These are phyloP conservation scores for Phasia obesa DNA, from an alignment of 2,888 invertebrate genomes.

Conservation along the genomic window DNA sequence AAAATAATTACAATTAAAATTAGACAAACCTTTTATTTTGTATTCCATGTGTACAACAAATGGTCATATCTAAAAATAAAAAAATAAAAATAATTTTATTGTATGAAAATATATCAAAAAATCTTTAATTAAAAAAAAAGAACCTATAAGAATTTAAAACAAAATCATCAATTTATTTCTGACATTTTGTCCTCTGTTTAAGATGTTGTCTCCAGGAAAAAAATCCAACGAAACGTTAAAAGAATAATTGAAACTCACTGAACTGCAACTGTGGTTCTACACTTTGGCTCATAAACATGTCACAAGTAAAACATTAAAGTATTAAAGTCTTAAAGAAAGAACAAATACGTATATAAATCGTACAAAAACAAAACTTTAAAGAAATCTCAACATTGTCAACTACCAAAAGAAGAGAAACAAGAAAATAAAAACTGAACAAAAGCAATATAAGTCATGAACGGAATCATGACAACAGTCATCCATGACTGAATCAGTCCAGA, in stretches of 20 bases:
- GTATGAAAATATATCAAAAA: background rate
- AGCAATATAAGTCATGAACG: conserved; percentile 51
- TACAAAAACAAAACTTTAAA: conserved; percentile 25
- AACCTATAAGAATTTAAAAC: background rate
- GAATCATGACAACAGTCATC: conserved; percentile 50
- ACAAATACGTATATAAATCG: conserved; percentile 22
- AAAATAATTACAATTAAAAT: background rate
- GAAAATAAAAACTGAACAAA: conserved; percentile 12
- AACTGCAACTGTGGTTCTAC: conserved; percentile 46
- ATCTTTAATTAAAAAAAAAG: background rate
- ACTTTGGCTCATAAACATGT: conserved; percentile 57
- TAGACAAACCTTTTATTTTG: background rate
- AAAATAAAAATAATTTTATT: background rate
- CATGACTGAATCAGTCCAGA: conserved; percentile 13
- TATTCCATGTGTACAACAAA: background rate
- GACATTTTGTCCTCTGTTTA: conserved; percentile 1
- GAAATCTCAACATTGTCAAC: conserved; percentile 23
- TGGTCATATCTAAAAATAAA: background rate
- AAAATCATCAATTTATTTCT: background rate
- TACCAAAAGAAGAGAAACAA: conserved; percentile 8
- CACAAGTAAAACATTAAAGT: conserved; percentile 48
- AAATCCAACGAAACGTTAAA: conserved; percentile 27
- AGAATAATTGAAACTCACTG: conserved; percentile 68
- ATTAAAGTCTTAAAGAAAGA: conserved; percentile 33
- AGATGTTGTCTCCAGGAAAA: conserved; percentile 15